phyloP scores from a whole-genome alignment of 2,797 vertebrate genomes.

The Merluccius polli region DNA sequence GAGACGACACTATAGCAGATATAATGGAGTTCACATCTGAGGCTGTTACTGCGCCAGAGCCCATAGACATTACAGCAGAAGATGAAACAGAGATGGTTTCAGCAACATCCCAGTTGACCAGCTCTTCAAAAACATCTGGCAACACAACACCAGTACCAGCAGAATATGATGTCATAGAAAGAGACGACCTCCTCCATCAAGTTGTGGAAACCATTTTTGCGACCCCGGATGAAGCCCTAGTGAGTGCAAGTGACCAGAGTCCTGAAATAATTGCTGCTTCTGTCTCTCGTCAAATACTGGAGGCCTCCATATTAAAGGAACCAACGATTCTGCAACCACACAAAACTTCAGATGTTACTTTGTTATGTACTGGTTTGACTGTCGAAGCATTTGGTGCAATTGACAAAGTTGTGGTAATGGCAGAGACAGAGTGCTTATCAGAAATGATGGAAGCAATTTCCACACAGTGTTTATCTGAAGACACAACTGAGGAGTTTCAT shows the following conservation, averaged over 20 bases:
- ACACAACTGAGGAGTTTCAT: slow-evolving; percentile 40
- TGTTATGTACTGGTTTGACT: slow-evolving; percentile 33
- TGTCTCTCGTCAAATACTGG: slow-evolving; percentile 31
- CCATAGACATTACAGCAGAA: slow-evolving; percentile 66
- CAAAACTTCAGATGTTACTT: slow-evolving; percentile 43
- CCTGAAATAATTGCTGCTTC: slow-evolving; percentile 43
- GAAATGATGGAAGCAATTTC: slow-evolving; percentile 50
- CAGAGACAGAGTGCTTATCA: slow-evolving; percentile 46
- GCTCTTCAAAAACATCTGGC: slow-evolving; percentile 83
- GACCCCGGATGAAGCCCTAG: slow-evolving; percentile 34
- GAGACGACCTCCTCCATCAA: slow-evolving; percentile 74
- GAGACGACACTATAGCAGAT: slow-evolving; percentile 71
- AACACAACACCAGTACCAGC: slow-evolving; percentile 81
- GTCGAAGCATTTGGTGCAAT: slow-evolving; percentile 43
- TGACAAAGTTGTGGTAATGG: slow-evolving; percentile 37
- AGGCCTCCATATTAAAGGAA: slow-evolving; percentile 42
- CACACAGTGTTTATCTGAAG: slow-evolving; percentile 50
- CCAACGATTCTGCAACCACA: slow-evolving; percentile 45
- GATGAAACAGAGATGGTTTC: slow-evolving; percentile 94
- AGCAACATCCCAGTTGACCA: slow-evolving; percentile 85
- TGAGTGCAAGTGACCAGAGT: slow-evolving; percentile 36
- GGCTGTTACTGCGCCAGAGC: slow-evolving; percentile 79
- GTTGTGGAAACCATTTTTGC: slow-evolving; percentile 74
- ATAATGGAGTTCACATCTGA: slow-evolving; percentile 76
- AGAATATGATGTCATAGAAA: slow-evolving; percentile 62